Conservation (phyloP, 37 sponge, comb jelly and placozoan genomes). For the Geodia barretti region DNA sequence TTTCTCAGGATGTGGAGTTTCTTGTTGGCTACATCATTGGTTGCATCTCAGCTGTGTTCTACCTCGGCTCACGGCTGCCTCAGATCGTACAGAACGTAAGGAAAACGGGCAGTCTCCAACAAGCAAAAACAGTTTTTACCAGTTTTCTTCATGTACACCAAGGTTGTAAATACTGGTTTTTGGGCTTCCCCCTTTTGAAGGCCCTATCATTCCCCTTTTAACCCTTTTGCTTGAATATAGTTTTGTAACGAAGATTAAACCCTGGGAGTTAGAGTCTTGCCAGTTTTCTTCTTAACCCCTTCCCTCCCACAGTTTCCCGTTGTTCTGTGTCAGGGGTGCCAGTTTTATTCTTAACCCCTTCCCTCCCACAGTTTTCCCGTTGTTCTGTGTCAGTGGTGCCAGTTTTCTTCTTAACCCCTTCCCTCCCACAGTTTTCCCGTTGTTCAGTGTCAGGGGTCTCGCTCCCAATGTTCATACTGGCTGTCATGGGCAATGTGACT, state of each 20-base stretch:
- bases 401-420: slow-evolving; percentile 30
- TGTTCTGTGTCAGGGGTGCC: too few relatives aligned
- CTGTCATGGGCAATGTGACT: slow-evolving; percentile 62
- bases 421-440: slow-evolving; percentile 34
- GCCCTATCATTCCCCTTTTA: too few relatives aligned
- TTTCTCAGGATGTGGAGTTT: slow-evolving; percentile 4
- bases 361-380: too few relatives aligned
- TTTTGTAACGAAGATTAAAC: too few relatives aligned
- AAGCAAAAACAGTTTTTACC: neutral
- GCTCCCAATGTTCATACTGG: slow-evolving; percentile 52
- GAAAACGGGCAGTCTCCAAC: too few relatives aligned
- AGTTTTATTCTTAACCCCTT: neutral
- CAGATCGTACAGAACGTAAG: slow-evolving; percentile 77
- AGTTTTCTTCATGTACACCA: neutral
- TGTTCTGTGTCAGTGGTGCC: slow-evolving; percentile 30
- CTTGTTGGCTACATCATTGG: slow-evolving; percentile 59
- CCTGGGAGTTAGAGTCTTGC: too few relatives aligned
- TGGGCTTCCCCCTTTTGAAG: too few relatives aligned
- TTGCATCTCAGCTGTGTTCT: slow-evolving; percentile 54
- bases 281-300: neutral
- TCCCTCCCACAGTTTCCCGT: too few relatives aligned
- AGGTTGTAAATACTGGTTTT: too few relatives aligned
- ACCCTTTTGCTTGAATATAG: too few relatives aligned
- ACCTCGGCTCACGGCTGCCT: slow-evolving; percentile 46
- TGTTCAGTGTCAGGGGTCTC: slow-evolving; percentile 71